Percentiles rank a stretch among this genome's conserved stretches.
These are phyloP conservation scores for Embidobia sp. DNA, from an alignment of 2,888 invertebrate genomes.

Conservation along the genomic window DNA sequence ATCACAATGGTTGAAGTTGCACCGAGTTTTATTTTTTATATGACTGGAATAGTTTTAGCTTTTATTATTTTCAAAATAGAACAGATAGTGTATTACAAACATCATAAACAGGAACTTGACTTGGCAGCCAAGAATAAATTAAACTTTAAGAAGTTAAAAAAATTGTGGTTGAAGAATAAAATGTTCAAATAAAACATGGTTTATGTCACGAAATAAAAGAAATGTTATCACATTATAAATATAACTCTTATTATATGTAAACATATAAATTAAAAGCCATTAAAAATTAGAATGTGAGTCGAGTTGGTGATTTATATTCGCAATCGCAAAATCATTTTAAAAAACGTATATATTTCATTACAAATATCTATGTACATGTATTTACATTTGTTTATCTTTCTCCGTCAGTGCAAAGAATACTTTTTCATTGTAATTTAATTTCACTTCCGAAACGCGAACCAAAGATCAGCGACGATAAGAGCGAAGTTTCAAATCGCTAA, in stretches of 20 bases:
- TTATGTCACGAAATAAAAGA: not conserved
- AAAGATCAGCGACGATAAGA: slow-evolving; percentile 33
- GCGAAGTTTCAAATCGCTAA: slow-evolving; percentile 27
- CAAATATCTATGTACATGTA: slow-evolving; percentile 16
- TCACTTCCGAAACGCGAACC: slow-evolving; percentile 11
- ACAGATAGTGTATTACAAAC: slow-evolving; percentile 20
- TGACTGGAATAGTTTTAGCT: slow-evolving; percentile 68
- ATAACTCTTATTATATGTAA: not conserved
- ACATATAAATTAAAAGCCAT: slow-evolving; percentile 19
- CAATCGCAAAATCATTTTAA: slow-evolving; percentile 15
- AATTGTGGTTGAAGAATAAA: slow-evolving; percentile 2
- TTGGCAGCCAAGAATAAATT: not conserved
- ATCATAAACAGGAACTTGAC: not conserved
- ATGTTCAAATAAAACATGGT: slow-evolving; percentile 10
- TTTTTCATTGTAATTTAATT: slow-evolving; percentile 12
- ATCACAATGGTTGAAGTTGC: slow-evolving; percentile 74
- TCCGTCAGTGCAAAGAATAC: not conserved
- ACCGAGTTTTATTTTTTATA: slow-evolving; percentile 71
- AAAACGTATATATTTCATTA: slow-evolving; percentile 3
- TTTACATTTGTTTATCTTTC: slow-evolving; percentile 11
- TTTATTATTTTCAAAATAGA: slow-evolving; percentile 64
- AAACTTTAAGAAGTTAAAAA: slow-evolving; percentile 1
- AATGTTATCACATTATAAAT: not conserved
- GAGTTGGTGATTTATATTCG: slow-evolving; percentile 7
- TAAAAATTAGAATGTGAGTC: slow-evolving; percentile 2